phyloP scores from a whole-genome alignment of 23 tunicate species.

The Clavelina lepadiformis region DNA sequence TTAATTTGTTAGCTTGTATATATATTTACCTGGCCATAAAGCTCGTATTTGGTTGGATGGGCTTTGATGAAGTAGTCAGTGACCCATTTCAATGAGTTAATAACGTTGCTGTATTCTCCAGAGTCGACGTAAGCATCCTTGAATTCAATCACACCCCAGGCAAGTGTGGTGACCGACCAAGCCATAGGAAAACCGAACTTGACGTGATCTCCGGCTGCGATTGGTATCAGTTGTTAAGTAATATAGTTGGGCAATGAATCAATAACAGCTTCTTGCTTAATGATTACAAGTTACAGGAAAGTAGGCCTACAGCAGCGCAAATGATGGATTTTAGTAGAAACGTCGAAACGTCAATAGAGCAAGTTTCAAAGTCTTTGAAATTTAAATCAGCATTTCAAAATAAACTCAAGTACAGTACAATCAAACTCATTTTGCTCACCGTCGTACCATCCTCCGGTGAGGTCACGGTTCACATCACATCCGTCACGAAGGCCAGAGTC shows the following conservation, averaged over 20 bases:
- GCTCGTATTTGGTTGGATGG: constrained; percentile 80
- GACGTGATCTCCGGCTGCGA: constrained; percentile 96
- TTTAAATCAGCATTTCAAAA: neutral
- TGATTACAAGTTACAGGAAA: too few relatives aligned
- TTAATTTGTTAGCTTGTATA: too few relatives aligned
- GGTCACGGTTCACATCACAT: constrained; percentile 86
- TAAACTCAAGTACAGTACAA: neutral
- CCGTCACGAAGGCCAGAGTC: constrained; percentile 96
- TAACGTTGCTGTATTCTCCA: constrained; percentile 61
- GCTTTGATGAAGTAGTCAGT: constrained; percentile 92
- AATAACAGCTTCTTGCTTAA: too few relatives aligned
- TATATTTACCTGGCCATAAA: constrained; percentile 79
- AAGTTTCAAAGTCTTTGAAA: too few relatives aligned
- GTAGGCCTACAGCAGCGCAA: too few relatives aligned
- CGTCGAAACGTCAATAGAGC: too few relatives aligned
- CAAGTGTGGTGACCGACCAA: constrained; percentile 89
- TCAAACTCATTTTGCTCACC: constrained; percentile 40
- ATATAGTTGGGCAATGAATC: neutral
- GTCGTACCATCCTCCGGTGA: constrained; percentile 98
- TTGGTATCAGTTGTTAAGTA: neutral
- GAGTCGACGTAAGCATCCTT: constrained; percentile 70
- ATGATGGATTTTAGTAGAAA: too few relatives aligned
- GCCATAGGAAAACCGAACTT: constrained; percentile 98
- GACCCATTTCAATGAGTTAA: constrained; percentile 74
- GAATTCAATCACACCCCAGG: constrained; percentile 97